These are phyloP conservation scores for Vanessa cardui DNA, from an alignment of 2,888 invertebrate species.

Conservation along the genomic window DNA sequence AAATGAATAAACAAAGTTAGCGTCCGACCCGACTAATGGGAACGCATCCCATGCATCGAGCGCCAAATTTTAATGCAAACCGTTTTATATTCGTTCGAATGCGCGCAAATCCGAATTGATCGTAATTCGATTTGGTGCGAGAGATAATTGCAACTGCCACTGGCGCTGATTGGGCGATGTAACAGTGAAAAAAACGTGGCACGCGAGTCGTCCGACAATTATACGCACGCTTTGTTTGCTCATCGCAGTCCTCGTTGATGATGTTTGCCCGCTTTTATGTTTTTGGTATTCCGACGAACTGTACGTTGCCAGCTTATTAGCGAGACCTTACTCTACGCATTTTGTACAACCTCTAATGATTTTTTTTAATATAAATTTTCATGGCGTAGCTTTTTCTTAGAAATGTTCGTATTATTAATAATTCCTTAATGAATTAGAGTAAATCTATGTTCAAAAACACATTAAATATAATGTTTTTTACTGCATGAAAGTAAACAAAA, in stretches of 20 bases:
- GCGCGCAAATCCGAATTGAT: slow-evolving; percentile 83
- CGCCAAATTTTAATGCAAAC: slow-evolving; percentile 82
- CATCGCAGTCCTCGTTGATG: slow-evolving; percentile 68
- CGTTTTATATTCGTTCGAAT: slow-evolving; percentile 82
- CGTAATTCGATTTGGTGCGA: slow-evolving; percentile 81
- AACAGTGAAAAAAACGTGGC: slow-evolving; percentile 67
- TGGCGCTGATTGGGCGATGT: slow-evolving; percentile 77
- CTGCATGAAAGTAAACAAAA: too few relatives aligned
- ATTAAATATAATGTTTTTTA: too few relatives aligned
- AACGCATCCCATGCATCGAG: slow-evolving; percentile 79
- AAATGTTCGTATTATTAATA: too few relatives aligned
- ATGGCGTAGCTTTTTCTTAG: too few relatives aligned
- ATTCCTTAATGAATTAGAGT: too few relatives aligned
- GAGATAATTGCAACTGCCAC: slow-evolving; percentile 83
- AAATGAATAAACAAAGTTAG: slow-evolving; percentile 66
- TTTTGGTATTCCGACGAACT: slow-evolving; percentile 36
- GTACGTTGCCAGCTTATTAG: slow-evolving; percentile 33
- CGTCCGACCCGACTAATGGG: slow-evolving; percentile 74
- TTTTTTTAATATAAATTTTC: too few relatives aligned
- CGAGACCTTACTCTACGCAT: background rate
- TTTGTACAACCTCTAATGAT: background rate
- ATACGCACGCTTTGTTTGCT: slow-evolving; percentile 74
- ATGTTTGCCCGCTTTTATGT: slow-evolving; percentile 71
- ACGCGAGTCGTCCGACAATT: slow-evolving; percentile 61
- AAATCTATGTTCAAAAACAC: too few relatives aligned